These are phyloP conservation scores for Epinotia nisella DNA, from an alignment of 2,888 invertebrate species.

Conservation along the genomic window DNA sequence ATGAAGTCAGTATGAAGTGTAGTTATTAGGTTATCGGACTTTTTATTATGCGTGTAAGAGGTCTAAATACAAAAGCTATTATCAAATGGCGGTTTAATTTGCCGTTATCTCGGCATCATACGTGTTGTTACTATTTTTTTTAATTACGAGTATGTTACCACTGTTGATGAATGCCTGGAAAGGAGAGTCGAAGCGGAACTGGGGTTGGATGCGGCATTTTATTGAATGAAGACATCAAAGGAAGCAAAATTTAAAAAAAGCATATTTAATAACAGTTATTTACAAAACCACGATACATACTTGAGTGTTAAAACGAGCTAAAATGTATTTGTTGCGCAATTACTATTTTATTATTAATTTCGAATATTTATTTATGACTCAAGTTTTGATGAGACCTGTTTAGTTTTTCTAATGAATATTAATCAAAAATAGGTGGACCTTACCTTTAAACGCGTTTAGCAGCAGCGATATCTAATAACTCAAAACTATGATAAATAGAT, in stretches of 20 bases:
- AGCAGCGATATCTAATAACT: no score
- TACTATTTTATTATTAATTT: no score
- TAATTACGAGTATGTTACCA: constrained; percentile 39
- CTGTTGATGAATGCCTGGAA: constrained; percentile 36
- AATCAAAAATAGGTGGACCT: no score
- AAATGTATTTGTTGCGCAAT: no score
- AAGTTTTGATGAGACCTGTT: no score
- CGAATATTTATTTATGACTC: no score
- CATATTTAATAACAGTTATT: no score
- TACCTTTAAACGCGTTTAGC: no score
- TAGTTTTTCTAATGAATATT: no score
- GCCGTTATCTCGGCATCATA: constrained; percentile 38
- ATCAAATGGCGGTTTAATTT: constrained; percentile 37
- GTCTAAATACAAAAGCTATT: constrained; percentile 41
- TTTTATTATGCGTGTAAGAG: neutral
- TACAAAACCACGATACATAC: no score
- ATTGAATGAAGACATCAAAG: neutral
- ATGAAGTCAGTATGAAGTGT: neutral
- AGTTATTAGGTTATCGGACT: neutral
- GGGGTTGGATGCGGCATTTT: constrained; percentile 24
- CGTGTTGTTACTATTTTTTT: constrained; percentile 42
- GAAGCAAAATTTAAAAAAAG: neutral
- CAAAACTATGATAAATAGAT: no score
- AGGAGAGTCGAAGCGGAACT: neutral
- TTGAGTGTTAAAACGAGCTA: no score